Conservation (phyloP, 2,113 vertebrate genomes). For the Dasypus novemcinctus region DNA sequence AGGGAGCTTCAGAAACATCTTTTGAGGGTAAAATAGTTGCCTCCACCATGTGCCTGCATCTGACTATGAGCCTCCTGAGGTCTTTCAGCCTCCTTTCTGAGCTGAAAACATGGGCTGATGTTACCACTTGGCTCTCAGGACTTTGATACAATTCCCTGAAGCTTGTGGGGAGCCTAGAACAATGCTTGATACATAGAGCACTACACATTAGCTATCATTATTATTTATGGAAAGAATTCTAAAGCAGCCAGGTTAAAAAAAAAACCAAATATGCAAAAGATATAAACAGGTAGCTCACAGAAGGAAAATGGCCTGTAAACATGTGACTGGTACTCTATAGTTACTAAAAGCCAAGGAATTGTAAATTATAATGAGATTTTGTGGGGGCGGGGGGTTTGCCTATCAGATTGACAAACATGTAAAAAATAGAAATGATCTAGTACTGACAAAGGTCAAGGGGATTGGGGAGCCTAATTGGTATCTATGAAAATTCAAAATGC, state of each 20-base stretch:
- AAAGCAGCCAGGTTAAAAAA: background rate
- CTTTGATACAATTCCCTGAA: background rate
- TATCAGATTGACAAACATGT: background rate
- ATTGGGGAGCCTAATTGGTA: background rate
- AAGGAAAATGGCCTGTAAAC: background rate
- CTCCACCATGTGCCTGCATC: background rate
- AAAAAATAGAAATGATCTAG: background rate
- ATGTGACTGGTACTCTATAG: background rate
- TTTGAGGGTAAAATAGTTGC: background rate
- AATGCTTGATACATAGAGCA: background rate
- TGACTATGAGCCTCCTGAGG: background rate
- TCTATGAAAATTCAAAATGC: background rate
- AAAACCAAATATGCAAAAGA: background rate
- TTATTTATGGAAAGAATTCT: background rate
- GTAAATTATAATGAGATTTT: background rate
- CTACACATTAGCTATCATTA: background rate
- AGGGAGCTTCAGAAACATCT: background rate
- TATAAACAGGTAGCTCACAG: background rate
- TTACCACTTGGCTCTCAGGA: background rate
- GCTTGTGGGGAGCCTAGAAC: background rate
- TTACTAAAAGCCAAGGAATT: background rate
- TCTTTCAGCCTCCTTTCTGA: background rate
- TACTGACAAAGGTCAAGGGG: background rate
- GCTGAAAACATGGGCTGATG: background rate
- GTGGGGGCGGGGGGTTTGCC: no score